Conservation (phyloP, 2,797 vertebrate species). For the Aselliscus stoliczkanus region DNA sequence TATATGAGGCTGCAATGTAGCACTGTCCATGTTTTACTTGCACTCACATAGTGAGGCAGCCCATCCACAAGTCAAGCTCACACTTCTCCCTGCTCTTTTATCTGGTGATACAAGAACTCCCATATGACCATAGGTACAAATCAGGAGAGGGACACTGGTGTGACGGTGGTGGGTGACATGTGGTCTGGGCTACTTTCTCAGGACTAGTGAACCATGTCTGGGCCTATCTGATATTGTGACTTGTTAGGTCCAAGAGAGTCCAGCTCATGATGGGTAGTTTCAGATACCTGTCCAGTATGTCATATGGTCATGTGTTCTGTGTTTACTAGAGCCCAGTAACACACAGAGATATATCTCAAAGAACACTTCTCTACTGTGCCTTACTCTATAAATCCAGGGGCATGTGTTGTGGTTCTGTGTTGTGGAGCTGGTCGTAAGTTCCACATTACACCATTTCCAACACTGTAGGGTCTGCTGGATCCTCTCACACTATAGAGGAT, state of each 20-base stretch:
- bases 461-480: neutral
- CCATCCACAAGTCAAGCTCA: neutral
- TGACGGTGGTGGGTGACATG: neutral
- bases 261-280: neutral
- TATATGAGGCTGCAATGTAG: neutral
- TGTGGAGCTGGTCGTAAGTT: neutral
- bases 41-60: neutral
- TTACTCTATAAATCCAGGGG: neutral
- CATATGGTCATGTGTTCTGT: neutral
- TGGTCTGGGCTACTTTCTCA: neutral
- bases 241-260: neutral
- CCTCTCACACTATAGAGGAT: neutral
- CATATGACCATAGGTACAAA: neutral
- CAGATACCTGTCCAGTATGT: neutral
- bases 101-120: neutral
- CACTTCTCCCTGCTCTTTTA: neutral
- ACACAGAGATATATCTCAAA: neutral
- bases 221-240: neutral
- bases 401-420: neutral
- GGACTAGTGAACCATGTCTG: neutral
- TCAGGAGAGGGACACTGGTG: neutral
- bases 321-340: neutral
- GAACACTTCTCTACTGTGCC: neutral
- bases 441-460: neutral
- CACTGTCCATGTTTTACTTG: neutral